Conservation (phyloP, 2,888 invertebrate genomes). For the Synergus laeviventris region DNA sequence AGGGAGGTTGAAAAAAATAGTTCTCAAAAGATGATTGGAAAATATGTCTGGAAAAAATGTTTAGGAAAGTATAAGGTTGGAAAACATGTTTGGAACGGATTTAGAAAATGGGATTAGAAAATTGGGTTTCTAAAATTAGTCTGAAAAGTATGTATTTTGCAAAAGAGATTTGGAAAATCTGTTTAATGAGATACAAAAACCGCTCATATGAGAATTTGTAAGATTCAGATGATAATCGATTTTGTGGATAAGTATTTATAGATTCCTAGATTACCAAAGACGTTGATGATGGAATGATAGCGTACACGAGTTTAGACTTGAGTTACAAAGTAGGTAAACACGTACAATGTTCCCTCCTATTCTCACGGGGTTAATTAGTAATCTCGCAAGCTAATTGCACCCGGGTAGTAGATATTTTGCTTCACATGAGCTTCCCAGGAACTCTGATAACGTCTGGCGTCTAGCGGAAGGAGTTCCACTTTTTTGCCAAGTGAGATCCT, state of each 20-base stretch:
- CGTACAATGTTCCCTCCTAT: slow-evolving; percentile 56
- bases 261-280: slow-evolving; percentile 5
- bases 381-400: slow-evolving; percentile 66
- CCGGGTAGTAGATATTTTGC: slow-evolving; percentile 49
- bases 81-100: too few species aligned
- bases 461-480: slow-evolving; percentile 30
- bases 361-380: slow-evolving; percentile 69
- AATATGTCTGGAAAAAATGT: too few species aligned
- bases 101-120: too few species aligned
- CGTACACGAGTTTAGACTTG: background rate
- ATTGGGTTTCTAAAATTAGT: too few species aligned
- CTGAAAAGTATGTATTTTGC: too few species aligned
- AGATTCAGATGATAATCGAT: background rate
- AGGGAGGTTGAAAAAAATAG: too few species aligned
- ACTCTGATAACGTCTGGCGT: slow-evolving; percentile 37
- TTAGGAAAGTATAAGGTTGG: too few species aligned
- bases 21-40: too few species aligned
- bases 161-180: too few species aligned
- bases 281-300: background rate
- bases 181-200: background rate
- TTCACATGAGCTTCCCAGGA: slow-evolving; percentile 52
- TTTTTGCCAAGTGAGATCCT: slow-evolving; percentile 27
- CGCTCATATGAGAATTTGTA: background rate
- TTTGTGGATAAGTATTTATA: background rate
- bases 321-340: slow-evolving; percentile 55